These are phyloP conservation scores for Temnothorax ravouxi DNA, from an alignment of 2,888 invertebrate genomes.

Conservation along the genomic window DNA sequence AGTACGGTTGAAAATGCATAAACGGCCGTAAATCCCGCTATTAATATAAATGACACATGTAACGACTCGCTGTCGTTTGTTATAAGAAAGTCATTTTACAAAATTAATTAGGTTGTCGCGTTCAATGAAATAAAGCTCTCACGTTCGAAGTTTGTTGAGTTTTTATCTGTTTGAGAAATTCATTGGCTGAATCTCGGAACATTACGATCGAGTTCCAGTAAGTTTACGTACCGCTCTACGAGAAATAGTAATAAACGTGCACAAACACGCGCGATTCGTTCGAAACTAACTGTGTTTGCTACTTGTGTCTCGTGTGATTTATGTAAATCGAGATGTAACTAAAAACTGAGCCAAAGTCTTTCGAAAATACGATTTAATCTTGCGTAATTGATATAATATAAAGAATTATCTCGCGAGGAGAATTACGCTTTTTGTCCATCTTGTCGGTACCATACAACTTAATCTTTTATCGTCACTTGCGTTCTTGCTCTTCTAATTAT, in stretches of 20 bases:
- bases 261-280: constrained; percentile 6
- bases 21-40: constrained; percentile 4
- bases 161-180: constrained; percentile 22
- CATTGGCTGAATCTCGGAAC: not conserved
- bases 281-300: constrained; percentile 49
- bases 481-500: not conserved
- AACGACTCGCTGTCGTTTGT: constrained; percentile 9
- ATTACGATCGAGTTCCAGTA: not conserved
- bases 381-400: constrained; percentile 60
- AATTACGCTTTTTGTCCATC: not conserved
- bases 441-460: not conserved
- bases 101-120: constrained; percentile 17
- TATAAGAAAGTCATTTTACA: constrained; percentile 5
- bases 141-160: not conserved
- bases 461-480: not conserved
- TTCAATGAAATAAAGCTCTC: not conserved
- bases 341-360: constrained; percentile 40
- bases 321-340: constrained; percentile 32
- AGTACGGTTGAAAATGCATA: not conserved
- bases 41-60: not conserved
- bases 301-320: constrained; percentile 49
- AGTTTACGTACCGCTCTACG: constrained; percentile 2
- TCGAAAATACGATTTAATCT: constrained; percentile 50
- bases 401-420: not conserved
- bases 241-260: constrained; percentile 7